A percentile compares a stretch with the other conserved stretches of the same genome.
Evolutionary conservation across 2,113 vertebrate genomes (phyloP).

Genomic region (Cichladusa arquata): DNA sequence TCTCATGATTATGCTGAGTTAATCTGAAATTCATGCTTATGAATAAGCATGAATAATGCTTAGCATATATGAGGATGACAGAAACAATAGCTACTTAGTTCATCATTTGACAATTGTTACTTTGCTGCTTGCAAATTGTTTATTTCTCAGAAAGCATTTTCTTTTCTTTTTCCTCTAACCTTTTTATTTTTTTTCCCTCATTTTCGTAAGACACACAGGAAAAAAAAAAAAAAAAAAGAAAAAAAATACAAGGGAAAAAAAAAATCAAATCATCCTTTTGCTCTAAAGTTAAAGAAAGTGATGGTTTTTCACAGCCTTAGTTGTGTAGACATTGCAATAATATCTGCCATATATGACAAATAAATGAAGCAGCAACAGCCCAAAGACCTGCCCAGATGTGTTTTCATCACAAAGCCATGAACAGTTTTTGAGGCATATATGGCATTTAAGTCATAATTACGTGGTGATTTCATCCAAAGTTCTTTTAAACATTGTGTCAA

Average conservation of each 20-base stretch:
- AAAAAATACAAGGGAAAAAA: fast-evolving
- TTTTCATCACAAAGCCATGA: background rate
- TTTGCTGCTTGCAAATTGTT: background rate
- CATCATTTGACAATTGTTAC: background rate
- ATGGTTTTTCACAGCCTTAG: background rate
- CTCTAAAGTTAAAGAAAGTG: background rate
- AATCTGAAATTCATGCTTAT: background rate
- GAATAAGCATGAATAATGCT: background rate
- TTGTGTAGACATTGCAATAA: background rate
- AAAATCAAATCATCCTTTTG: fast-evolving
- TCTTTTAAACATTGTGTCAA: background rate
- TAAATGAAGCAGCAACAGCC: background rate
- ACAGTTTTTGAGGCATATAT: background rate
- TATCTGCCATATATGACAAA: background rate
- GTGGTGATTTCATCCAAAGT: background rate
- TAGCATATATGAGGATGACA: background rate
- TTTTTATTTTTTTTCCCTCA: background rate
- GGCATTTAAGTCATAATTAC: background rate
- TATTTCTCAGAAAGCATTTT: background rate
- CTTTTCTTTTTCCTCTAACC: background rate
- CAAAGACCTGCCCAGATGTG: background rate
- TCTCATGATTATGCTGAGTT: background rate
- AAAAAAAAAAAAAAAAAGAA: background rate
- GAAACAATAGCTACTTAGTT: background rate
- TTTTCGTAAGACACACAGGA: fast-evolving